Conservation (phyloP, 2,888 invertebrate genomes). For the Cerceris rybyensis region DNA sequence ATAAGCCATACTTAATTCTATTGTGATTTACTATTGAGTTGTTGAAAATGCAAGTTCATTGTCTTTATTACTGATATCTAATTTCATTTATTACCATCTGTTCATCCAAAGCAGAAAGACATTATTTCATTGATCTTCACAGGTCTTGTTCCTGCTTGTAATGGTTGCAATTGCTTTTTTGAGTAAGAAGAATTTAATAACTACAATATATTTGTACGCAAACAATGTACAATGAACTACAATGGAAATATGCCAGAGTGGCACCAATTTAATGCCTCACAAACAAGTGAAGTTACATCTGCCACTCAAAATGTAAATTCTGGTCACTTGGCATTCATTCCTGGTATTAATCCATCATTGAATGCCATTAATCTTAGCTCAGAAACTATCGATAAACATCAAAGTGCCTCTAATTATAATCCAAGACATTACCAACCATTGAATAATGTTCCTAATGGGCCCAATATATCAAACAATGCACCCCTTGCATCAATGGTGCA, state of each 20-base stretch:
- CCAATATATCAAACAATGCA: conserved; percentile 58
- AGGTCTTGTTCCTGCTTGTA: conserved; percentile 53
- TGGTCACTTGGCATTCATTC: conserved; percentile 69
- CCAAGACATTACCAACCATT: conserved; percentile 65
- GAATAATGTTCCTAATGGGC: conserved; percentile 52
- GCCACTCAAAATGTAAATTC: conserved; percentile 72
- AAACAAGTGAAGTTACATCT: conserved; percentile 70
- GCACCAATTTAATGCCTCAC: conserved; percentile 79
- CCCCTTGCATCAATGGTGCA: conserved; percentile 70
- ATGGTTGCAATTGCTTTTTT: conserved; percentile 19
- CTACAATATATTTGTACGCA: conserved; percentile 43
- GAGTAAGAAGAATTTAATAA: conserved; percentile 39
- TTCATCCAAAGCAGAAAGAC: not conserved
- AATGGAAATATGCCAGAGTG: conserved; percentile 80
- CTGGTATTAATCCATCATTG: conserved; percentile 70
- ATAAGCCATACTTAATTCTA: not conserved
- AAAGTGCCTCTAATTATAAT: conserved; percentile 66
- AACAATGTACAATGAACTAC: conserved; percentile 81
- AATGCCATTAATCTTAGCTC: conserved; percentile 67
- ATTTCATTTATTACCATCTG: too few species aligned
- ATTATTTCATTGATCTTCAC: conserved; percentile 11
- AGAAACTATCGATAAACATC: conserved; percentile 71
- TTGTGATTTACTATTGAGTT: not conserved
- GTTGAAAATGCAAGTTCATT: not conserved
- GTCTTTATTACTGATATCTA: too few species aligned